Evolutionary conservation across 2,888 invertebrate species (phyloP).

Genomic region (Hyles lineata): DNA sequence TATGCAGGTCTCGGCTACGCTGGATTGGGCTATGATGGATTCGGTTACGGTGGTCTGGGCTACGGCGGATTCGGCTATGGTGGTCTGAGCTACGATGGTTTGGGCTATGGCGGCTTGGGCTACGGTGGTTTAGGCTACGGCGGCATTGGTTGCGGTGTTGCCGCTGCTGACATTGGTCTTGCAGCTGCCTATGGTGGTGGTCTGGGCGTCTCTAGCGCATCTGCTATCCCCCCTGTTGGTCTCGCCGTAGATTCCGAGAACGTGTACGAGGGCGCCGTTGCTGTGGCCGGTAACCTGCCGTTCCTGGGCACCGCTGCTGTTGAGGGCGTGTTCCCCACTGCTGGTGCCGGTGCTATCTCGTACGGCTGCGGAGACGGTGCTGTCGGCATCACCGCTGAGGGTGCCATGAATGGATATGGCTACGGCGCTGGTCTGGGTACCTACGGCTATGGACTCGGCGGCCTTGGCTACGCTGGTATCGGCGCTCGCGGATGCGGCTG

Average conservation of each 20-base stretch:
- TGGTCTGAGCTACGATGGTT: neutral
- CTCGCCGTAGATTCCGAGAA: slow-evolving; percentile 38
- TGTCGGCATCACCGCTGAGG: slow-evolving; percentile 26
- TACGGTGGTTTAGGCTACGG: no score
- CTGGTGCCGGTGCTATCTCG: slow-evolving; percentile 38
- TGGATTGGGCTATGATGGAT: slow-evolving; percentile 23
- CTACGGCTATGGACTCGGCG: slow-evolving; percentile 14
- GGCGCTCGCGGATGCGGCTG: slow-evolving; percentile 21
- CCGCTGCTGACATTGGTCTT: slow-evolving; percentile 30
- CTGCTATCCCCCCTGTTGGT: slow-evolving; percentile 35
- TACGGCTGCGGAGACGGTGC: slow-evolving; percentile 40
- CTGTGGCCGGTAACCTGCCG: slow-evolving; percentile 40
- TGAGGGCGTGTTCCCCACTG: slow-evolving; percentile 35
- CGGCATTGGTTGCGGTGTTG: slow-evolving; percentile 22
- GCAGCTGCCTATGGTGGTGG: slow-evolving; percentile 36
- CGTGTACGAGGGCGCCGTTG: slow-evolving; percentile 35
- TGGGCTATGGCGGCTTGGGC: no score
- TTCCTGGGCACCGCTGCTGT: slow-evolving; percentile 37
- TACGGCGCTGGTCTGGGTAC: slow-evolving; percentile 10
- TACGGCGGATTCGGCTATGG: slow-evolving; percentile 25
- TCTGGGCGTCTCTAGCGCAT: slow-evolving; percentile 35
- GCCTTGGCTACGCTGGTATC: slow-evolving; percentile 27
- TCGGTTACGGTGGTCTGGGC: slow-evolving; percentile 29
- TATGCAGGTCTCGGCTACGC: slow-evolving; percentile 17
- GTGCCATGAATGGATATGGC: neutral